phyloP scores from a whole-genome alignment of 23 tunicate species.

The Aplidium turbinatum region DNA sequence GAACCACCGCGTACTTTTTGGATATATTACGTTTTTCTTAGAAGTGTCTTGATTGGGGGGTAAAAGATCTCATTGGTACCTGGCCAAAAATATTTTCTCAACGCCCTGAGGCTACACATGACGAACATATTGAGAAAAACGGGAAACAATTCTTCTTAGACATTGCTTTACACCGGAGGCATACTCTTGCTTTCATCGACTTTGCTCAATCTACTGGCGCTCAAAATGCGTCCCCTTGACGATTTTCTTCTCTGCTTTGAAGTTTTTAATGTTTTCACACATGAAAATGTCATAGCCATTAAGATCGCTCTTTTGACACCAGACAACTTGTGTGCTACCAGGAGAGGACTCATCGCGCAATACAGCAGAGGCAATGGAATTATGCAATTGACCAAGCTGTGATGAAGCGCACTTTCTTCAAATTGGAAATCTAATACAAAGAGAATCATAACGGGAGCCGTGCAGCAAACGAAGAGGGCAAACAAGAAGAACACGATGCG shows the following conservation, averaged over 20 bases:
- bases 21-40: too few species aligned
- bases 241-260: background rate
- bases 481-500: slow-evolving; percentile 49
- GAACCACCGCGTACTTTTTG: too few species aligned
- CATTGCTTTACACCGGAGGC: too few species aligned
- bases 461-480: slow-evolving; percentile 61
- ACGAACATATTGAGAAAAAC: too few species aligned
- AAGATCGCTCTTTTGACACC: slow-evolving; percentile 59
- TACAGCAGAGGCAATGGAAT: slow-evolving; percentile 78
- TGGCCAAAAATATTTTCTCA: too few species aligned
- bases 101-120: too few species aligned
- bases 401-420: slow-evolving; percentile 32
- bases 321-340: slow-evolving; percentile 51
- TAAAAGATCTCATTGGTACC: too few species aligned
- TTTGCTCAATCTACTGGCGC: too few species aligned
- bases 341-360: slow-evolving; percentile 80
- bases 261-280: slow-evolving; percentile 5
- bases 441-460: slow-evolving; percentile 75
- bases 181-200: too few species aligned
- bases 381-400: slow-evolving; percentile 53
- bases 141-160: too few species aligned
- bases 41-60: too few species aligned
- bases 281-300: slow-evolving; percentile 61
- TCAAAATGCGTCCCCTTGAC: too few species aligned
- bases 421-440: slow-evolving; percentile 54